phyloP scores from a whole-genome alignment of 2,113 vertebrate species.

The Cariama cristata region DNA sequence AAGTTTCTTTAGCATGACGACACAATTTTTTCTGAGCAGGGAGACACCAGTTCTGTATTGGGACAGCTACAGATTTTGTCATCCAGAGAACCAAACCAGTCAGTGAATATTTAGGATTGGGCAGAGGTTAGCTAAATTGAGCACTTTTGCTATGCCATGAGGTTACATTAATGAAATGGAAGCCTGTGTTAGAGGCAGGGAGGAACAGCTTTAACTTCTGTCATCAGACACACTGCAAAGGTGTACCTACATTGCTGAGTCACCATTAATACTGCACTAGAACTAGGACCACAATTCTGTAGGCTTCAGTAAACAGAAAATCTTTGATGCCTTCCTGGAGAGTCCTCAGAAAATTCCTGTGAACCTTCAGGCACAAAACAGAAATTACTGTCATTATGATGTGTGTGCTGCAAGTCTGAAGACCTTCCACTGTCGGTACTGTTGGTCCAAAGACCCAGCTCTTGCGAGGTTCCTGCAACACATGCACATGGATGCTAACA shows the following conservation, averaged over 20 bases:
- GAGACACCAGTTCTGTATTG: not conserved
- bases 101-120: not conserved
- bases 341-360: not conserved
- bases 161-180: not conserved
- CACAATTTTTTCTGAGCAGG: not conserved
- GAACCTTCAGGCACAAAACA: not conserved
- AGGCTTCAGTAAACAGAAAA: not conserved
- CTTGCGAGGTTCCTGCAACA: not conserved
- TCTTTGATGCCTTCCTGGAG: not conserved
- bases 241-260: not conserved
- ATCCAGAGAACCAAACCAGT: rapidly evolving
- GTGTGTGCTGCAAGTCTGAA: not conserved
- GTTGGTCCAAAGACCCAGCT: not conserved
- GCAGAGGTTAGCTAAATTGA: not conserved
- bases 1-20: not conserved
- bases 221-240: not conserved
- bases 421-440: rapidly evolving
- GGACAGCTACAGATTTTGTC: not conserved
- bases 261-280: not conserved
- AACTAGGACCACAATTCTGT: not conserved
- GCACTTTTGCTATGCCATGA: not conserved
- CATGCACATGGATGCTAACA: rapidly evolving
- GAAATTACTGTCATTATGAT: not conserved
- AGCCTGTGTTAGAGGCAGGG: not conserved
- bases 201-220: not conserved